Evolutionary conservation across 1,140 invertebrate species (phyloP), one percentile per base, ranked within the genome.

Genomic region (Cataglyphis hispanica): DNA sequence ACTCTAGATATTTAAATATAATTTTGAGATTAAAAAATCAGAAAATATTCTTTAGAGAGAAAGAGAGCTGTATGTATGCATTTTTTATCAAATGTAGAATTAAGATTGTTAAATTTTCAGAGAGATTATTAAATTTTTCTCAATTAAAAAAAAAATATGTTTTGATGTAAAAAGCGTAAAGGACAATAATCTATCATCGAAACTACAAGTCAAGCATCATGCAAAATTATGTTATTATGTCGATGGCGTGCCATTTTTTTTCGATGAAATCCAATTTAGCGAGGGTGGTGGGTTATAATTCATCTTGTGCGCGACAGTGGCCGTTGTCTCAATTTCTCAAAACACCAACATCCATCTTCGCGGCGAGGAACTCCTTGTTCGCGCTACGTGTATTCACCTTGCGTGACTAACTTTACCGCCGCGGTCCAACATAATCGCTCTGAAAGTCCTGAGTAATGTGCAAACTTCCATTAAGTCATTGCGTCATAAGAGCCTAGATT

Each of bases 381-480:
- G 67, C 85, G 69, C 69, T 85, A 89, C 76, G 70, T 80, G 87
- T 87, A 89, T 89, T 78, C 88, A 86, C 87, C 87, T 90, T 70
- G 87, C 88, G 88, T 90, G 87, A 90, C 88, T 90, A 90, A 90
- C 88, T 90, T 89, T 60, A 37, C 87, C 78, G 78, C 58, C 58
- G 63, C 53, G 88, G 81, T 90, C 81, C 86, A 90, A 89, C 86
- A 75, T 90, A 89, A 90, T 90, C 88, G 81, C 80, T 61, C 60
- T 77, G 81, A 63, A 86, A 83, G 81, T 89, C 80, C 50, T 78
- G 88, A 89, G 88, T 87, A 87, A 90, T 87, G 85, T 85, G 88
- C 88, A 87, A 89, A 89, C 89, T 90, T 90, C 86, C 90, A 91
- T 88, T 91, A 91, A 87, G 87, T 87, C 90, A 91, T 91, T 87